These are phyloP conservation scores for Drosophila infuscata DNA, from an alignment of 2,888 invertebrate species.

Conservation along the genomic window DNA sequence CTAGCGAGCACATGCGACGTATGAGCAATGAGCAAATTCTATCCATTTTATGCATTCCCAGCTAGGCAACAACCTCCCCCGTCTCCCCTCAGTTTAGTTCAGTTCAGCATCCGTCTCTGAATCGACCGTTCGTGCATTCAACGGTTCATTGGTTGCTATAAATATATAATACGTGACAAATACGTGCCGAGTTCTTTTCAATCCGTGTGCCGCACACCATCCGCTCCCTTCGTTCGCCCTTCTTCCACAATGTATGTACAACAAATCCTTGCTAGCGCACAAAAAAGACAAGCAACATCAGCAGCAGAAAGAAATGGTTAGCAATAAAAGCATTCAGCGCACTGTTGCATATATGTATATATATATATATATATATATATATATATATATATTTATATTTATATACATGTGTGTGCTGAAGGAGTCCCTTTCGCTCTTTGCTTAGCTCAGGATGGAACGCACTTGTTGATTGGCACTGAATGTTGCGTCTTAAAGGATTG, in stretches of 20 bases:
- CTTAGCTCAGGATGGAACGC: slow-evolving; percentile 72
- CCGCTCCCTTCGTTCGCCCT: not conserved
- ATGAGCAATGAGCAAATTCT: slow-evolving; percentile 72
- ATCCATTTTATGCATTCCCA: slow-evolving; percentile 69
- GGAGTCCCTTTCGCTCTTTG: slow-evolving; percentile 5
- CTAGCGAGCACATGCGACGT: slow-evolving; percentile 67
- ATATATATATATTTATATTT: not conserved
- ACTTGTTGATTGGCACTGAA: slow-evolving; percentile 80
- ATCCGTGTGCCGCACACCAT: slow-evolving; percentile 48
- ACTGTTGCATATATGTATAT: slow-evolving; percentile 63
- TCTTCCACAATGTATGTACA: slow-evolving; percentile 33
- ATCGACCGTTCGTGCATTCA: slow-evolving; percentile 66
- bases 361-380: no score
- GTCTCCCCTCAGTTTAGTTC: not conserved
- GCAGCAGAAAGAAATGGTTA: slow-evolving; percentile 68
- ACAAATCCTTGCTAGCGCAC: slow-evolving; percentile 72
- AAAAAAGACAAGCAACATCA: slow-evolving; percentile 31
- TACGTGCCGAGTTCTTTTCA: slow-evolving; percentile 80
- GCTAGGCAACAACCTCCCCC: slow-evolving; percentile 7
- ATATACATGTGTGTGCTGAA: slow-evolving; percentile 4
- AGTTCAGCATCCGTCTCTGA: not conserved
- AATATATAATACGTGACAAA: slow-evolving; percentile 80
- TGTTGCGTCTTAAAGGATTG: slow-evolving; percentile 79
- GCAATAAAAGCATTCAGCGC: slow-evolving; percentile 79
- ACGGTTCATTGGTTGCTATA: slow-evolving; percentile 81